Conservation (phyloP, 2,113 vertebrate species). For the Hypanus sabinus region DNA sequence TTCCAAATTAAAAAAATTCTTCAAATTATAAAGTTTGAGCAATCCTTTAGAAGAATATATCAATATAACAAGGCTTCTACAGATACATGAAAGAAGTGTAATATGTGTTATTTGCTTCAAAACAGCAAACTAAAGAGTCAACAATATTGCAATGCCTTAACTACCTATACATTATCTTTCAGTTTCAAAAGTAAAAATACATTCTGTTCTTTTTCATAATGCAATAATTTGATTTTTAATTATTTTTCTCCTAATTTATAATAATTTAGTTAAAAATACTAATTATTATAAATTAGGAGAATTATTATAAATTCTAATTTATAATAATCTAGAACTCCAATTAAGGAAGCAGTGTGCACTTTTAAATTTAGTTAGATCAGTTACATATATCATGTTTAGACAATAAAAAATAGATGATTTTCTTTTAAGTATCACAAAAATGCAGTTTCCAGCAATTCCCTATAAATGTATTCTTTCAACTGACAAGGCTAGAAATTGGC, state of each 20-base stretch:
- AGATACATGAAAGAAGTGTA: constrained; percentile 42
- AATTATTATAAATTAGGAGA: too few species aligned
- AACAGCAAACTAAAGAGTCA: neutral
- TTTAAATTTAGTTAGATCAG: neutral
- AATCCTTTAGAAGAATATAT: neutral
- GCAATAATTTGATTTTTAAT: neutral
- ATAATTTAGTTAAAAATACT: neutral
- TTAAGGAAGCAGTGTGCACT: neutral
- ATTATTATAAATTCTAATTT: neutral
- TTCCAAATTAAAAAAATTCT: neutral
- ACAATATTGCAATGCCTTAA: neutral
- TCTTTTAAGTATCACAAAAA: neutral
- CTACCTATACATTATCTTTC: too few species aligned
- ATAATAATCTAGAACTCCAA: constrained; percentile 5
- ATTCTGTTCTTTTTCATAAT: neutral
- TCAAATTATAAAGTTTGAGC: constrained; percentile 17
- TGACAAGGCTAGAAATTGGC: neutral
- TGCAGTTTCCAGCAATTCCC: too few species aligned
- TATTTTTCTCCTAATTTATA: neutral
- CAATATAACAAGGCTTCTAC: constrained; percentile 34
- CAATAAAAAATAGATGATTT: neutral
- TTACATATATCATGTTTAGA: neutral
- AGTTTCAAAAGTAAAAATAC: neutral
- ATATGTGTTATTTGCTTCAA: neutral
- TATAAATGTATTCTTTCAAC: neutral